phyloP scores from a whole-genome alignment of 2,113 vertebrate genomes.

The Macheiramphus alcinus region DNA sequence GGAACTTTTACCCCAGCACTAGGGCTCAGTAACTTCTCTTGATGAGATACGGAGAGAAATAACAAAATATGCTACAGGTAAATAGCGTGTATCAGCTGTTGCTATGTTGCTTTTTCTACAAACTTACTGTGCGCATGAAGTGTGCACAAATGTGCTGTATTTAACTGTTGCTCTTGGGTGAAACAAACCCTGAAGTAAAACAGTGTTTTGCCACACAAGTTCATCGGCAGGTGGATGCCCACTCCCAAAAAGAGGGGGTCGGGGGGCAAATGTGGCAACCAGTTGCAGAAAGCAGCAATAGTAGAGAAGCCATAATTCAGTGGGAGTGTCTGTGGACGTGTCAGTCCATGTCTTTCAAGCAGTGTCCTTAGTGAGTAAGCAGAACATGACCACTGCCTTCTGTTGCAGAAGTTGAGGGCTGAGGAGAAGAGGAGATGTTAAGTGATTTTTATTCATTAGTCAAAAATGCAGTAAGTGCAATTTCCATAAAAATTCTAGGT shows the following conservation, averaged over 20 bases:
- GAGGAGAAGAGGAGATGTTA: not conserved
- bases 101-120: not conserved
- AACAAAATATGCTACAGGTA: not conserved
- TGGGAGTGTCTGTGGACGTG: not conserved
- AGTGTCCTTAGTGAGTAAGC: not conserved
- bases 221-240: not conserved
- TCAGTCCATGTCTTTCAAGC: no score
- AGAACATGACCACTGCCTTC: not conserved
- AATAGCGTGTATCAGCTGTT: not conserved
- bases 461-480: not conserved
- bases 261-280: not conserved
- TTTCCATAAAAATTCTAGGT: not conserved
- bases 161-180: not conserved
- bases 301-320: not conserved
- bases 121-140: no score
- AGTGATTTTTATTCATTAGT: not conserved
- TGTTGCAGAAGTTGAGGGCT: not conserved
- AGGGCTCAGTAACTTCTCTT: not conserved
- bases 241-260: accelerated
- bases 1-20: no score
- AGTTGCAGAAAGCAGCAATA: not conserved
- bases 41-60: not conserved
- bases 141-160: not conserved
- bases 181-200: not conserved
- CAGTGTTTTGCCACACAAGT: not conserved